A percentile compares a stretch with the other conserved stretches of the same genome.
These are phyloP conservation scores for Athene noctua DNA, from an alignment of 2,113 vertebrate genomes.

Conservation along the genomic window DNA sequence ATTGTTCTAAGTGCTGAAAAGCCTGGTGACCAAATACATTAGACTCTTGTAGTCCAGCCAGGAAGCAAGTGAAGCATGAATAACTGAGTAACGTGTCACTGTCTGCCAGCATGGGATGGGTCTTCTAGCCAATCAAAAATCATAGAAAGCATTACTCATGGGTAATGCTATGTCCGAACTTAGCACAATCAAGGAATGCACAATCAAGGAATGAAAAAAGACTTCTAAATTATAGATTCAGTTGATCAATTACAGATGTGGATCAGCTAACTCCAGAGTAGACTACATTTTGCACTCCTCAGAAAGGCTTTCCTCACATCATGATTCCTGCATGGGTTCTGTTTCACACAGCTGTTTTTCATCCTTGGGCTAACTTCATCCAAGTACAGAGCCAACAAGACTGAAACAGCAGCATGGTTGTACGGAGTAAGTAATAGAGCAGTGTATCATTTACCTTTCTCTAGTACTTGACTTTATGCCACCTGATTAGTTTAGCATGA, in stretches of 20 bases:
- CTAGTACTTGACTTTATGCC: not conserved
- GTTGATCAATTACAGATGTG: slow-evolving; percentile 68
- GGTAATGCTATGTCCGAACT: slow-evolving; percentile 60
- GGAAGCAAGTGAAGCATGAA: slow-evolving; percentile 64
- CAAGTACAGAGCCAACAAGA: not conserved
- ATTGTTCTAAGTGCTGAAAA: slow-evolving; percentile 64
- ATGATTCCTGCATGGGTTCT: slow-evolving; percentile 37
- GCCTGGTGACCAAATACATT: slow-evolving; percentile 58
- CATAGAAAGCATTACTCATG: slow-evolving; percentile 57
- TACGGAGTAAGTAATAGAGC: not conserved
- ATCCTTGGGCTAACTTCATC: slow-evolving; percentile 51
- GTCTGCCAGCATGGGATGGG: slow-evolving; percentile 57
- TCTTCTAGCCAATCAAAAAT: slow-evolving; percentile 56
- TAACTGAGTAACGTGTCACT: slow-evolving; percentile 50
- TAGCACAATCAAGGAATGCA: slow-evolving; percentile 58
- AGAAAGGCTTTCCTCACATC: slow-evolving; percentile 55
- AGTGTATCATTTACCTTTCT: not conserved
- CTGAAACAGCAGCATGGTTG: slow-evolving; percentile 5
- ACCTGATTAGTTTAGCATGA: not conserved
- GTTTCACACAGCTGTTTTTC: slow-evolving; percentile 64
- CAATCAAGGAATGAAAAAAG: slow-evolving; percentile 55
- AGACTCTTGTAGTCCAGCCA: slow-evolving; percentile 54
- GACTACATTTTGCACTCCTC: slow-evolving; percentile 26
- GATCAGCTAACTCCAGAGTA: not conserved
- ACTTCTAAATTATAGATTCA: slow-evolving; percentile 67